A percentile compares a stretch with the other conserved stretches of the same genome.
phyloP scores from a whole-genome alignment of 2,113 vertebrate species.

The Xenopus tropicalis region DNA sequence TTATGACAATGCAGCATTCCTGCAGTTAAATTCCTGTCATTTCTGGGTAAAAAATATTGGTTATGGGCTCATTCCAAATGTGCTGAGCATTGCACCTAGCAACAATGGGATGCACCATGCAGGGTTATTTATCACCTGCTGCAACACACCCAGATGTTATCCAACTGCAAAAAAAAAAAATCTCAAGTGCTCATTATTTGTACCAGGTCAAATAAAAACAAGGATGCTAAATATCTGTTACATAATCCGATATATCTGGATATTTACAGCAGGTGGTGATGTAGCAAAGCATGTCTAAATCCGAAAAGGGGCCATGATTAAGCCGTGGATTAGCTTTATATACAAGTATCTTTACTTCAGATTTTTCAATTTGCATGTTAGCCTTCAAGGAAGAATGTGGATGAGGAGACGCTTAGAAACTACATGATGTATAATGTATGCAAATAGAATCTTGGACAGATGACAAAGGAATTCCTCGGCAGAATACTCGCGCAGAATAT shows the following conservation, averaged over 20 bases:
- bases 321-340: not conserved
- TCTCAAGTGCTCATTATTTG: not conserved
- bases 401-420: not conserved
- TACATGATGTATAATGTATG: slow-evolving; percentile 1
- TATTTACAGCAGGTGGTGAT: not conserved
- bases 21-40: not conserved
- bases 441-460: slow-evolving; percentile 3
- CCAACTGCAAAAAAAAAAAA: slow-evolving; percentile 6
- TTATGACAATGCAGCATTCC: not conserved
- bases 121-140: slow-evolving; percentile 35
- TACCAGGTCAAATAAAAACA: not conserved
- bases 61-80: slow-evolving; percentile 12
- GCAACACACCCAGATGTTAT: slow-evolving; percentile 27
- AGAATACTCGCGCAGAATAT: not conserved
- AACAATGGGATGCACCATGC: slow-evolving; percentile 7
- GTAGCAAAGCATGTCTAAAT: not conserved
- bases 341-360: not conserved
- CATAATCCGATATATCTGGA: not conserved
- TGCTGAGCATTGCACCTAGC: slow-evolving; percentile 12
- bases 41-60: slow-evolving; percentile 1
- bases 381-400: not conserved
- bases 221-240: not conserved
- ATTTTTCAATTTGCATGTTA: not conserved
- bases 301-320: not conserved
- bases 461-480: not conserved